Evolutionary conservation across 2,888 invertebrate genomes (phyloP), one percentile per base, ranked within the genome.

Genomic region (Phlogophora meticulosa): DNA sequence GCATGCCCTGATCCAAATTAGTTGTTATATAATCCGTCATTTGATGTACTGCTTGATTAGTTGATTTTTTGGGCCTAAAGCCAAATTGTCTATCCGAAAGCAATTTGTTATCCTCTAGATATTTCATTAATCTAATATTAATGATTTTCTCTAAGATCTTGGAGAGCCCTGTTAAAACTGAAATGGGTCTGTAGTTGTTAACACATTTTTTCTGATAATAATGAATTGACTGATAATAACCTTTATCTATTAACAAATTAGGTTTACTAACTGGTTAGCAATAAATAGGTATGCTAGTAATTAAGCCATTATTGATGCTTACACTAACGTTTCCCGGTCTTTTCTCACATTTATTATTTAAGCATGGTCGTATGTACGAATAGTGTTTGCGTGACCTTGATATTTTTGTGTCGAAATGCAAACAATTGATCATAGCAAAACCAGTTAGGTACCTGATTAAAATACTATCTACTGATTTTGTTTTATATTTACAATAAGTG

Each of bases 291-390:
- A 34, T 49, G 17, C 7, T 17, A 49, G 17, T 49, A 49, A 49
- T 49, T 49, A 34, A 34, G 32, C 49, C 52, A 49, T 49, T 49
- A 17, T 49, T 49, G 32, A 17, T 49, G 49, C 32, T 49, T 32
- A 34, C 32, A 34, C 32, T 49, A 49, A 49, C 32, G 49, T 49
- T 49, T 49, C 32, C 49, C n/a, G 17, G 49, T 49, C 49, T 49
- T 49, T 49, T 32, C 32, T 49, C 11, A 17, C 49, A 11, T 17
- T 34, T 32, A 51, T 32, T 51, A 9, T 24, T 48, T 48, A 48
- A 48, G 48, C 48, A 55, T 48, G 48, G 48, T 48, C 48, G 48
- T 48, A n/a, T 28, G 48, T 48, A n/a, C 48, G n/a, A 48, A 48
- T 48, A 48, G 48, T 32, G 5, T 49, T 49, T 49, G 48, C 48